phyloP scores from a whole-genome alignment of 2,797 vertebrate species.

The Cichlasoma orientale region DNA sequence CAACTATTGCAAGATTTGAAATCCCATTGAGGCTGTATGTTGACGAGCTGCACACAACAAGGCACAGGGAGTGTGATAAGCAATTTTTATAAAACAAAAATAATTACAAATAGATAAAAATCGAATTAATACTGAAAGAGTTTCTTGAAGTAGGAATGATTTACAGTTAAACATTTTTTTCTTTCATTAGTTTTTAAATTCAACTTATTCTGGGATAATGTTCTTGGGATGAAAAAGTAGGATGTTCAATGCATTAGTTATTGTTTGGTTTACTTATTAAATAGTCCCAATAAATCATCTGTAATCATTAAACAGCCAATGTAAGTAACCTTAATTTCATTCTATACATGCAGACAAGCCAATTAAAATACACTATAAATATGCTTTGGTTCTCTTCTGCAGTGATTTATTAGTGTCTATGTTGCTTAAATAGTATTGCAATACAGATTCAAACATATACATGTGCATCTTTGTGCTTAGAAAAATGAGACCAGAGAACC shows the following conservation, averaged over 20 bases:
- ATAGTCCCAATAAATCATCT: constrained; percentile 63
- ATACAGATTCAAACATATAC: constrained; percentile 42
- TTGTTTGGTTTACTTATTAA: constrained; percentile 19
- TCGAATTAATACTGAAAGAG: not conserved
- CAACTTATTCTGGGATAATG: not conserved
- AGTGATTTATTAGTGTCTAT: constrained; percentile 64
- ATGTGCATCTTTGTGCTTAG: constrained; percentile 7
- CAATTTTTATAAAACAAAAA: constrained; percentile 14
- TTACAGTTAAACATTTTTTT: not conserved
- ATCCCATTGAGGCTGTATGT: constrained; percentile 19
- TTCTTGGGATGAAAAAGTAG: constrained; percentile 5
- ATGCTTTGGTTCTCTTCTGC: constrained; percentile 34
- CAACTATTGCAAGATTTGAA: constrained; percentile 33
- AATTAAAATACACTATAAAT: constrained; percentile 61
- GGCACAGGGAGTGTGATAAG: constrained; percentile 2
- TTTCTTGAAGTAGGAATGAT: constrained; percentile 4
- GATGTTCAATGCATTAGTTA: constrained; percentile 10
- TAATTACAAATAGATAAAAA: not conserved
- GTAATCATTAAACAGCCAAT: constrained; percentile 55
- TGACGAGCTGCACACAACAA: not conserved
- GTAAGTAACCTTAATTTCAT: constrained; percentile 43
- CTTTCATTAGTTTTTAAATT: constrained; percentile 19
- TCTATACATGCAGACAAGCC: constrained; percentile 37
- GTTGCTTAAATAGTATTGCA: constrained; percentile 44
- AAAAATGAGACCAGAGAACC: constrained; percentile 18